phyloP scores from a whole-genome alignment of 2,113 vertebrate genomes.

The Galeopterus variegatus region DNA sequence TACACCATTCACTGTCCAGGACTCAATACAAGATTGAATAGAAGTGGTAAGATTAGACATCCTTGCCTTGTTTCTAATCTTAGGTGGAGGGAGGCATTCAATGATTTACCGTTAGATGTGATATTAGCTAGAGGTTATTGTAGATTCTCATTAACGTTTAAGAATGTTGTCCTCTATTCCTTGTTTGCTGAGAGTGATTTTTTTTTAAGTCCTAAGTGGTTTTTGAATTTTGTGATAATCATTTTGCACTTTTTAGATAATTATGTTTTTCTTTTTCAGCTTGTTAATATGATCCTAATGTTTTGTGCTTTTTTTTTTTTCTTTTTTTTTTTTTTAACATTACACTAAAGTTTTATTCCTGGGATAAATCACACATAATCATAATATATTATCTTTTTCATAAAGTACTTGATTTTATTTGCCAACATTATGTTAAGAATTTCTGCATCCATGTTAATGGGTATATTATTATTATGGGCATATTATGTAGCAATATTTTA shows the following conservation, averaged over 20 bases:
- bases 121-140: not conserved
- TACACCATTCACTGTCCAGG: not conserved
- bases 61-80: not conserved
- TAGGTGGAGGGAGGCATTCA: not conserved
- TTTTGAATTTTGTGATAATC: not conserved
- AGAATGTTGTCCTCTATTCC: not conserved
- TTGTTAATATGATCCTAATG: not conserved
- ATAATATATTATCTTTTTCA: not conserved
- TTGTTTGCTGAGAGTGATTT: not conserved
- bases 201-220: not conserved
- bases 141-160: not conserved
- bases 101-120: not conserved
- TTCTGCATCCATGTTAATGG: not conserved
- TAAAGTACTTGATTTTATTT: not conserved
- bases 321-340: not conserved
- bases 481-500: not conserved
- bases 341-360: not conserved
- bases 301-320: too few species aligned
- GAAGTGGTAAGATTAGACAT: not conserved
- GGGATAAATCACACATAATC: not conserved
- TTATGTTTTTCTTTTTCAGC: not conserved
- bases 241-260: not conserved
- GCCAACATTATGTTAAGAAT: not conserved
- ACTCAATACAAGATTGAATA: not conserved
- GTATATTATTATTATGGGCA: too few species aligned